A percentile compares a stretch with the other conserved stretches of the same genome.
Evolutionary conservation across 1,140 invertebrate species (phyloP).

Genomic region (Magallana gigas): DNA sequence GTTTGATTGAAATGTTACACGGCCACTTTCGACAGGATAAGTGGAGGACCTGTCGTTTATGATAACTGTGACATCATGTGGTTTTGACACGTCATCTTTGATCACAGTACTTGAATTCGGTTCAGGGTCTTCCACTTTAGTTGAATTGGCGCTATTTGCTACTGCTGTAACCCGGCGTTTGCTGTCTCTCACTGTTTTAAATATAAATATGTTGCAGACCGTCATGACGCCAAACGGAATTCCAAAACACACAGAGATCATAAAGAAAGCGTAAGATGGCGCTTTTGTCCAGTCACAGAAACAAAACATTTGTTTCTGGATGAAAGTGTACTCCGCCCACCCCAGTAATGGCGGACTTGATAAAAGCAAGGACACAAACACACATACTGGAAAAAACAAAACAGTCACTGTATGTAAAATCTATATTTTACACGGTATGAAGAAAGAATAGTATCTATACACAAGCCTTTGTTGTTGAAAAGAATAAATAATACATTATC

Average conservation of each 20-base stretch:
- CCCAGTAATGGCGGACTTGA: slow-evolving; percentile 60
- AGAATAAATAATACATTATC: too few relatives aligned
- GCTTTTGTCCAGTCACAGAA: slow-evolving; percentile 68
- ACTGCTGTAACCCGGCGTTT: slow-evolving; percentile 40
- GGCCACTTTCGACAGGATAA: neutral
- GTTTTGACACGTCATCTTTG: slow-evolving; percentile 26
- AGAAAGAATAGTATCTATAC: too few relatives aligned
- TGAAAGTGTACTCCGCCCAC: slow-evolving; percentile 60
- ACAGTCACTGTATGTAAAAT: neutral
- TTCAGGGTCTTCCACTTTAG: neutral
- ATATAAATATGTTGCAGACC: slow-evolving; percentile 61
- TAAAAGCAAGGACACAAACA: slow-evolving; percentile 50
- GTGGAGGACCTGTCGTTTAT: neutral
- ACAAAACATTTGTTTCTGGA: slow-evolving; percentile 64
- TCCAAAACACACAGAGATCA: slow-evolving; percentile 68
- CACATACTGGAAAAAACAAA: slow-evolving; percentile 59
- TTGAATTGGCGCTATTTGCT: neutral
- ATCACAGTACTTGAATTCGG: neutral
- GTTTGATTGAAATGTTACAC: neutral
- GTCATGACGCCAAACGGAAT: slow-evolving; percentile 70
- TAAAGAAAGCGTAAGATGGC: slow-evolving; percentile 69
- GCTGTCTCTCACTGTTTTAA: slow-evolving; percentile 56
- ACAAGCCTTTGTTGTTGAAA: too few relatives aligned
- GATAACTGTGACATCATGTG: neutral
- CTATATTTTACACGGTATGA: neutral